Conservation (phyloP, 2,113 vertebrate species). For the Crotalus viridis region DNA sequence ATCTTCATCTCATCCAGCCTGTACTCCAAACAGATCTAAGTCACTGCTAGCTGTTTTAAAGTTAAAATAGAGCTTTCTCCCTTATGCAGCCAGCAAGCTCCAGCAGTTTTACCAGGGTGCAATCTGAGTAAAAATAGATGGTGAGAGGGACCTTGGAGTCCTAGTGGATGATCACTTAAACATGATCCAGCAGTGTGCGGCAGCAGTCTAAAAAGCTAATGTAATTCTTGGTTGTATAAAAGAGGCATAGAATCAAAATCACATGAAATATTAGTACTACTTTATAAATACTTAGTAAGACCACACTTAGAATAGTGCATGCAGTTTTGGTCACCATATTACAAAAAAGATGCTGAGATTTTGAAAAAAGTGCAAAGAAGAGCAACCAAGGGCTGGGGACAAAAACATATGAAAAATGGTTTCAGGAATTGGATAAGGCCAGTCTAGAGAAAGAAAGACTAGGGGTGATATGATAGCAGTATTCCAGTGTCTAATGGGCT, state of each 20-base stretch:
- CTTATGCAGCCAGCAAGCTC: neutral
- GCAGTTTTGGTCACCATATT: neutral
- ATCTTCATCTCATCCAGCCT: neutral
- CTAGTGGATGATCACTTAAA: neutral
- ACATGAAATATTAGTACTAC: neutral
- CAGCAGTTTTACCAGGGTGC: neutral
- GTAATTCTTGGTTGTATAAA: neutral
- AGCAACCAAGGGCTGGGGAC: neutral
- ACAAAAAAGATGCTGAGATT: neutral
- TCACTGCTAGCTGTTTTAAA: neutral
- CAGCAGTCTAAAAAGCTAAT: neutral
- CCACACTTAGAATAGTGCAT: neutral
- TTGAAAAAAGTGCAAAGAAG: neutral
- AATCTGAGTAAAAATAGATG: neutral
- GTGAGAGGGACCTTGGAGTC: neutral
- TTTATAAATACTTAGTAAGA: neutral
- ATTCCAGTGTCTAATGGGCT: neutral
- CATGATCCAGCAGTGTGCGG: neutral
- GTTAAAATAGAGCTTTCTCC: neutral
- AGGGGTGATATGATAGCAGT: neutral
- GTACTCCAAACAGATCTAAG: neutral
- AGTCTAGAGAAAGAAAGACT: neutral
- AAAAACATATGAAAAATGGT: neutral
- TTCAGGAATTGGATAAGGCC: neutral
- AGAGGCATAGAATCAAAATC: neutral